A percentile compares a stretch with the other conserved stretches of the same genome.
phyloP scores from a whole-genome alignment of 2,797 vertebrate species.

The Alfaro cultratus region DNA sequence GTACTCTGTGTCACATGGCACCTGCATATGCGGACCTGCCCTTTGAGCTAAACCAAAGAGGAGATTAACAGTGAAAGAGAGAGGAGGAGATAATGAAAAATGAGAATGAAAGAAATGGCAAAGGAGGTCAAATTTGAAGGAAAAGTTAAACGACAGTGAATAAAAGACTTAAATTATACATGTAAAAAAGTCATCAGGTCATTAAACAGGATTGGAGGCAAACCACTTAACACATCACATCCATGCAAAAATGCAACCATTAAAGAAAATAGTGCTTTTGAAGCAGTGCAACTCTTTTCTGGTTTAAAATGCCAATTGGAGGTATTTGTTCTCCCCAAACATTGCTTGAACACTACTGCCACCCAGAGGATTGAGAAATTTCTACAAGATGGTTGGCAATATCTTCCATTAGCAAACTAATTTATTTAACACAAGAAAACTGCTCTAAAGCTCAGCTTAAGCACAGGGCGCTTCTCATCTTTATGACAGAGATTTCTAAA shows the following conservation, averaged over 20 bases:
- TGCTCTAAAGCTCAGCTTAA: neutral
- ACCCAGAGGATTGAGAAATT: slow-evolving; percentile 60
- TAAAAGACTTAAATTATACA: slow-evolving; percentile 44
- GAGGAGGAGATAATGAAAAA: neutral
- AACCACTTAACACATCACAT: slow-evolving; percentile 51
- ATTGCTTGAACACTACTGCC: slow-evolving; percentile 76
- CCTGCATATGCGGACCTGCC: slow-evolving; percentile 87
- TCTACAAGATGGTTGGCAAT: slow-evolving; percentile 33
- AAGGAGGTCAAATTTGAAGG: slow-evolving; percentile 15
- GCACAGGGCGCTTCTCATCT: neutral
- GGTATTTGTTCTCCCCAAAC: slow-evolving; percentile 12
- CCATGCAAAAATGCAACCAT: slow-evolving; percentile 50
- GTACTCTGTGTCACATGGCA: slow-evolving; percentile 97
- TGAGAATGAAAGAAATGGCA: neutral
- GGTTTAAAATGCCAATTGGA: slow-evolving; percentile 34
- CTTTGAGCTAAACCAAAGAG: slow-evolving; percentile 84
- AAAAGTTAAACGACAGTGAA: slow-evolving; percentile 33
- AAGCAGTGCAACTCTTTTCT: slow-evolving; percentile 35
- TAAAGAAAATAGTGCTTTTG: slow-evolving; percentile 53
- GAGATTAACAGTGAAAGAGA: neutral
- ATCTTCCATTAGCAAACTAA: slow-evolving; percentile 8
- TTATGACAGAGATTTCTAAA: slow-evolving; percentile 29
- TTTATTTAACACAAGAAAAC: neutral
- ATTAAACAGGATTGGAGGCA: slow-evolving; percentile 49
- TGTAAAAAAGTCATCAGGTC: slow-evolving; percentile 29